Percentiles rank a stretch among this genome's conserved stretches.
Conservation (phyloP, 1,140 invertebrate genomes). For the Drosophila bipectinata region DNA sequence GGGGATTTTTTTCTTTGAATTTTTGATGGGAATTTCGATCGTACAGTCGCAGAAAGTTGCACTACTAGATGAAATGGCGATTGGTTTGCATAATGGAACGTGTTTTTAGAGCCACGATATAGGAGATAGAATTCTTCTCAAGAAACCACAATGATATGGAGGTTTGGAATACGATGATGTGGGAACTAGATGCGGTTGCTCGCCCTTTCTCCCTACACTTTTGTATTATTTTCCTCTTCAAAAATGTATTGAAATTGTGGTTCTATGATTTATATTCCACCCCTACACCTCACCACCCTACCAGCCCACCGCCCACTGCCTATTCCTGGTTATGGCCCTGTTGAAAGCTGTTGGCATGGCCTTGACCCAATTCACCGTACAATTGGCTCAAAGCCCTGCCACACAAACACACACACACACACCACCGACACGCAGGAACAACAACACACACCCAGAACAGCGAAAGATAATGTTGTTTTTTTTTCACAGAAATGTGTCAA, state of each 20-base stretch:
- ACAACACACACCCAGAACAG: neutral
- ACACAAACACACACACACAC: conserved; percentile 5
- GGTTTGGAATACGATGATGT: neutral
- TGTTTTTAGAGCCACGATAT: neutral
- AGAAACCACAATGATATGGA: neutral
- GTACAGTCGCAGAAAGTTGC: conserved; percentile 6
- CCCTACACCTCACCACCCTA: neutral
- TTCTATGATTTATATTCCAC: neutral
- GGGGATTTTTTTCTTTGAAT: conserved; percentile 7
- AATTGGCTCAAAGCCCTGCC: conserved; percentile 48
- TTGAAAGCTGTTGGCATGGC: conserved; percentile 59
- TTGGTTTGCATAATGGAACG: neutral
- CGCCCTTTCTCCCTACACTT: neutral
- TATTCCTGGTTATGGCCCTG: conserved; percentile 21
- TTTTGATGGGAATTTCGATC: conserved; percentile 19
- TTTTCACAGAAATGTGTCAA: conserved; percentile 24
- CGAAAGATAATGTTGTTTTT: conserved; percentile 7
- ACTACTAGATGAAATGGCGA: neutral
- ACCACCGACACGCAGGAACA: too few relatives aligned
- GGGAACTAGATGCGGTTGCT: too few relatives aligned
- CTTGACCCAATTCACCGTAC: conserved; percentile 65
- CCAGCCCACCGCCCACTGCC: too few relatives aligned
- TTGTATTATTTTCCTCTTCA: neutral
- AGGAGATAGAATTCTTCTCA: neutral
- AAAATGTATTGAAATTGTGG: neutral